These are phyloP conservation scores for Apostichopus japonicus DNA, from an alignment of 35 echinoderm and acorn worm genomes.

Conservation along the genomic window DNA sequence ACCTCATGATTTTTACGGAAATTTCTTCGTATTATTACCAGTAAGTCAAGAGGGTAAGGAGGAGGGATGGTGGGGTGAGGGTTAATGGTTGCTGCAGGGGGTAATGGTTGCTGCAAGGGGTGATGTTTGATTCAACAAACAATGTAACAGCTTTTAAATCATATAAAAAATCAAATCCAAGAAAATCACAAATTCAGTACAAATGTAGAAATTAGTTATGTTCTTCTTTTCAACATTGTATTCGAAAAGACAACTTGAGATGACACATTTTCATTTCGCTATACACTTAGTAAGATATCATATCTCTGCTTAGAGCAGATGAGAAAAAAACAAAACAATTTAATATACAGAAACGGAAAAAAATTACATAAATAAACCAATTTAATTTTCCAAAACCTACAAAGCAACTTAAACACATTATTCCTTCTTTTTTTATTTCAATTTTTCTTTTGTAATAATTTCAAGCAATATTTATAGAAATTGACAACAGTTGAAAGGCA, in stretches of 20 bases:
- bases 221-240: not conserved
- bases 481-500: not conserved
- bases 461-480: slow-evolving; percentile 20
- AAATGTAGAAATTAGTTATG: not conserved
- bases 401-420: not conserved
- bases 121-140: too few species aligned
- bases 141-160: too few species aligned
- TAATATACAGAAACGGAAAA: not conserved
- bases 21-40: too few species aligned
- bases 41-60: too few species aligned
- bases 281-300: not conserved
- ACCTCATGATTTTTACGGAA: too few species aligned
- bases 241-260: slow-evolving; percentile 3
- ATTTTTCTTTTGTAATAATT: not conserved
- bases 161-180: not conserved
- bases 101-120: too few species aligned
- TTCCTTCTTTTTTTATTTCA: not conserved
- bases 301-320: slow-evolving; percentile 16
- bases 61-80: too few species aligned
- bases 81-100: too few species aligned
- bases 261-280: slow-evolving; percentile 1
- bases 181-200: not conserved
- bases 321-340: not conserved
- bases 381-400: not conserved
- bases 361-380: slow-evolving; percentile 3